Base-by-base conservation (phyloP, 2,888 invertebrate genomes). In the Plebejus anna region DNA sequence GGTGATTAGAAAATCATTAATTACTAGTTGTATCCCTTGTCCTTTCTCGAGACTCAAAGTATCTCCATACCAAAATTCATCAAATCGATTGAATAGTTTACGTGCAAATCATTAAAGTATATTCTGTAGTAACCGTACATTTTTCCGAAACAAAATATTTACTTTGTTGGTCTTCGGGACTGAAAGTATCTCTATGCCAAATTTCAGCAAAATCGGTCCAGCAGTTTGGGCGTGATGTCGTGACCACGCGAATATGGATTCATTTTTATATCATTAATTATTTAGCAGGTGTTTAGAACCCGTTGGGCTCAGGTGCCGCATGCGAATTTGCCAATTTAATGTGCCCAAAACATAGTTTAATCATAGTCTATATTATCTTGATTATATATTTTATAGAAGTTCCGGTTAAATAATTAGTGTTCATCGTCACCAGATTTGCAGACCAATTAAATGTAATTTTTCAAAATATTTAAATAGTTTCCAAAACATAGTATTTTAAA, bases 251-350 rank as follows among this genome's bases (percentile, higher is more conserved):
- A 22, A 22, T 22, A 22, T 22, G 22, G 22, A 22, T 22, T 22
- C 22, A 22, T 22, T 22, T 22, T 22, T 22, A 22, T 22, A 51
- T 16, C 28, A 73, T 55, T 55, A 70, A 76, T 76, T 38, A 76
- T 76, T 59, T 59, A 76, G 57, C 76, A 76, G 76, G 72, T 76
- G 76, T 72, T 28, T n/a, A 70, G 36, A 70, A 76, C 76, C 9
- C 55, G 76, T 70, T 70, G 9, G 13, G 7, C 7, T 42, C 38
- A 28, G 55, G 6, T 71, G 71, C 47, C 47, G n/a, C 5, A 28
- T 42, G 51, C 13, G 6, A 73, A 73, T 66, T 66, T 61, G 61
- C 28, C 61, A 61, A 61, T 28, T 61, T 28, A 61, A 32, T 11
- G 11, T 28, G 9, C 2, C 61, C 4, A 66, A 66, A 55, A 66